phyloP scores from a whole-genome alignment of 2,888 invertebrate species.

The Drosophila flavopinicola region DNA sequence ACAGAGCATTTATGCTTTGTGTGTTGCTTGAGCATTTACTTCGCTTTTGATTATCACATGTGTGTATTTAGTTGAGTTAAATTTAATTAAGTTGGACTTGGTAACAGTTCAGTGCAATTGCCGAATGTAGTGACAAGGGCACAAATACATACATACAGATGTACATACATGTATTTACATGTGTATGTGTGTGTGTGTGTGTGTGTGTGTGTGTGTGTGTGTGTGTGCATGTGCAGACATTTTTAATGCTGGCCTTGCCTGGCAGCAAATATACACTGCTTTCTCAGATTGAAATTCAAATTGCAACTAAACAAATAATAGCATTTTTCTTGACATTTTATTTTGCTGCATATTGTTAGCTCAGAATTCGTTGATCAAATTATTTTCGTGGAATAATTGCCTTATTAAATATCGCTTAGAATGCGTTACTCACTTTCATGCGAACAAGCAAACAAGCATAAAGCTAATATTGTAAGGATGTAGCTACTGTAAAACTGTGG shows the following conservation, averaged over 20 bases:
- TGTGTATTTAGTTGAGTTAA: constrained; percentile 15
- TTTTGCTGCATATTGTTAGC: too few species aligned
- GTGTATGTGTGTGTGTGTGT: background rate
- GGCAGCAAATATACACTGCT: too few species aligned
- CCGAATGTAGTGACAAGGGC: constrained; percentile 77
- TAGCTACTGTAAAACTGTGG: too few species aligned
- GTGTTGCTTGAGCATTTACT: constrained; percentile 20
- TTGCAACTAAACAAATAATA: too few species aligned
- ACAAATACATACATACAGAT: constrained; percentile 13
- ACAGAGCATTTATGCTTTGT: constrained; percentile 33
- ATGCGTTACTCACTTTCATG: too few species aligned
- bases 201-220: background rate
- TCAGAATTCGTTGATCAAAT: too few species aligned
- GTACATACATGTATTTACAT: background rate
- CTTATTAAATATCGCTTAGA: too few species aligned
- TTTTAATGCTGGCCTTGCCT: background rate
- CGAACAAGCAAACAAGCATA: too few species aligned
- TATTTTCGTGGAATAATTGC: too few species aligned
- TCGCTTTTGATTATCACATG: constrained; percentile 12
- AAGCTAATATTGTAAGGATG: too few species aligned
- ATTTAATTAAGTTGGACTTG: constrained; percentile 27
- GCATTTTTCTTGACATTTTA: too few species aligned
- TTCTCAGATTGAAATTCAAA: too few species aligned
- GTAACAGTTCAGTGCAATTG: constrained; percentile 45
- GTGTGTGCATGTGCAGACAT: background rate